Conservation (phyloP, 2,113 vertebrate species). For the Haemorhous mexicanus region DNA sequence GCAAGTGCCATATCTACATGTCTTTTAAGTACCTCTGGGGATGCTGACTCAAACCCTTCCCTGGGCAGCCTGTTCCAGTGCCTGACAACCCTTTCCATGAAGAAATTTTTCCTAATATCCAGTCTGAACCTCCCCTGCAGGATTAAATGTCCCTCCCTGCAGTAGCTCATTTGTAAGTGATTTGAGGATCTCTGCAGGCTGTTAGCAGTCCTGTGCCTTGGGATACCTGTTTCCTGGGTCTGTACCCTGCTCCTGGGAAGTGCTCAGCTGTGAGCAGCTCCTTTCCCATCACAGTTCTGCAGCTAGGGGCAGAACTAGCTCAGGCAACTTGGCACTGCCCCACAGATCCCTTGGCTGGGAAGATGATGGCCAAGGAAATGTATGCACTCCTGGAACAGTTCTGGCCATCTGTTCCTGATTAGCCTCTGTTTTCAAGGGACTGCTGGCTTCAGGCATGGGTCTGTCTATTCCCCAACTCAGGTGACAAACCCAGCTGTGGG, state of each 20-base stretch:
- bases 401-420: neutral
- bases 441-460: neutral
- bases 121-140: neutral
- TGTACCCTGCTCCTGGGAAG: neutral
- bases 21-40: neutral
- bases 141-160: neutral
- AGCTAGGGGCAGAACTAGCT: neutral
- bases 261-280: neutral
- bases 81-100: neutral
- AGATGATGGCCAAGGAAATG: neutral
- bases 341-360: neutral
- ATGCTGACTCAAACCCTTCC: neutral
- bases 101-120: neutral
- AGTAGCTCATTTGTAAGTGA: neutral
- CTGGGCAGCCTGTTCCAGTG: neutral
- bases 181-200: neutral
- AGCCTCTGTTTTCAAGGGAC: neutral
- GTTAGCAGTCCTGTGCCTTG: neutral
- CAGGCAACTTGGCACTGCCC: rapidly evolving
- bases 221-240: neutral
- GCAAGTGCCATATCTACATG: neutral
- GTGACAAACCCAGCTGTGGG: neutral
- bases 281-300: neutral
- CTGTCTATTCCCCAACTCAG: rapidly evolving
- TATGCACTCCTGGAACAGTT: neutral